Base-by-base conservation (phyloP, 2,888 invertebrate species). In the Eugnorisma glareosa region DNA sequence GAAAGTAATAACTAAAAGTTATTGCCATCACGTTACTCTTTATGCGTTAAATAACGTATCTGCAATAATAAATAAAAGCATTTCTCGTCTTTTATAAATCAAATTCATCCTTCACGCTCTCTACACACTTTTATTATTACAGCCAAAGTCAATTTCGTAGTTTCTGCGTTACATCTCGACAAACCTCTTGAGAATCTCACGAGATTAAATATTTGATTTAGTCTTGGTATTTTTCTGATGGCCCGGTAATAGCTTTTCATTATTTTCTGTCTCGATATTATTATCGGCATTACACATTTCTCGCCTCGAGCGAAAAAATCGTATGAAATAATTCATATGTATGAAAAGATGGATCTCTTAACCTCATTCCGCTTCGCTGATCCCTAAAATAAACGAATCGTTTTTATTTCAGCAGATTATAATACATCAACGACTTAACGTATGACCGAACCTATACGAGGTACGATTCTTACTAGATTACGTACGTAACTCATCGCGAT, bases 371-470 rank as follows among this genome's bases (percentile, higher is more conserved):
- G 63, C 64, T 31, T 86, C 82, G 85, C 77, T 83, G 93, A 92
- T 90, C 93, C 91, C 94, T 86, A 93, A 93, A 89, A 90, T 83
- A 79, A 57, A 87, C 80, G 84, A 80, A 86, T 89, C 87, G 90
- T 91, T 93, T 94, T 94, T 94, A 94, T 94, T 93, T 92, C 89
- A 91, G 90, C 90, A 93, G 93, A 94, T 94, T 94, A 95, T 93
- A 93, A 94, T 94, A 94, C 92, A 93, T 95, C 95, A 95, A 91
- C 92, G 91, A 91, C 90, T 93, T 94, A 93, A 94, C 94, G 91
- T 94, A 94, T 91, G 93, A 88, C 88, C 90, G 88, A 85, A 88
- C 89, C 90, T 90, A 91, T 91, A 90, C 54, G 81, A 35, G 64
- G 73, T 35, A 57, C 88, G 91, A 92, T 92, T 92, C 91, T 91